Evolutionary conservation across 2,797 vertebrate species (phyloP).

Genomic region (Cetoscarus ocellatus): DNA sequence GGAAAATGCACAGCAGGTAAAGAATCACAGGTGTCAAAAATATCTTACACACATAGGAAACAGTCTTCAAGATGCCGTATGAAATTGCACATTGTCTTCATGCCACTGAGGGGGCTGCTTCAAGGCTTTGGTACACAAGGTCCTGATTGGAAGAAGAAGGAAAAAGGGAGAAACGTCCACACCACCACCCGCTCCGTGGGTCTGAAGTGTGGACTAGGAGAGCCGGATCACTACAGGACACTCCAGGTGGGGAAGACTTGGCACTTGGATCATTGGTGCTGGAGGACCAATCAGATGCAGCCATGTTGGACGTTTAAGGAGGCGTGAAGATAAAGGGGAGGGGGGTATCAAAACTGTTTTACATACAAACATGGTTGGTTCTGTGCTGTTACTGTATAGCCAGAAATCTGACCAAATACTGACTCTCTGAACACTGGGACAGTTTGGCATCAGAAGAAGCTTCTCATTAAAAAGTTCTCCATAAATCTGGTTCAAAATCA

Average conservation of each 20-base stretch:
- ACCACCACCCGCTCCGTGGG: slow-evolving; percentile 42
- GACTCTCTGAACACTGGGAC: slow-evolving; percentile 36
- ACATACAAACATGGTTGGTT: slow-evolving; percentile 38
- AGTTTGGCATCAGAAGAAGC: slow-evolving; percentile 49
- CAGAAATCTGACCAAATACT: slow-evolving; percentile 41
- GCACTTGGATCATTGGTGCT: slow-evolving; percentile 79
- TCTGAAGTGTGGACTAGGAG: slow-evolving; percentile 43
- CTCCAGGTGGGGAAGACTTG: slow-evolving; percentile 82
- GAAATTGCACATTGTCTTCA: slow-evolving; percentile 80
- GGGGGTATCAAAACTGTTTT: slow-evolving; percentile 46
- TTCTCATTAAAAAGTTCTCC: slow-evolving; percentile 16
- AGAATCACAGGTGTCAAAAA: slow-evolving; percentile 78
- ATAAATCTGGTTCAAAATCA: background rate
- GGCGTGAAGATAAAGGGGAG: slow-evolving; percentile 23
- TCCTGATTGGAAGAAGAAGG: slow-evolving; percentile 82
- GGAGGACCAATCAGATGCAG: slow-evolving; percentile 73
- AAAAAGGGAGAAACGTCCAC: slow-evolving; percentile 43
- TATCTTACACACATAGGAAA: slow-evolving; percentile 80
- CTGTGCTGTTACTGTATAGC: slow-evolving; percentile 56
- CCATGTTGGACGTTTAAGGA: slow-evolving; percentile 47
- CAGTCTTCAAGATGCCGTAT: slow-evolving; percentile 84
- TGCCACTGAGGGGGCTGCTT: slow-evolving; percentile 78
- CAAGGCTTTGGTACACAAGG: slow-evolving; percentile 86
- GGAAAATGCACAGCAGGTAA: slow-evolving; percentile 79
- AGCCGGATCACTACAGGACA: slow-evolving; percentile 73